Evolutionary conservation across 2,797 vertebrate genomes (phyloP), one percentile per base, ranked within the genome.

Genomic region (Oophaga sylvatica): DNA sequence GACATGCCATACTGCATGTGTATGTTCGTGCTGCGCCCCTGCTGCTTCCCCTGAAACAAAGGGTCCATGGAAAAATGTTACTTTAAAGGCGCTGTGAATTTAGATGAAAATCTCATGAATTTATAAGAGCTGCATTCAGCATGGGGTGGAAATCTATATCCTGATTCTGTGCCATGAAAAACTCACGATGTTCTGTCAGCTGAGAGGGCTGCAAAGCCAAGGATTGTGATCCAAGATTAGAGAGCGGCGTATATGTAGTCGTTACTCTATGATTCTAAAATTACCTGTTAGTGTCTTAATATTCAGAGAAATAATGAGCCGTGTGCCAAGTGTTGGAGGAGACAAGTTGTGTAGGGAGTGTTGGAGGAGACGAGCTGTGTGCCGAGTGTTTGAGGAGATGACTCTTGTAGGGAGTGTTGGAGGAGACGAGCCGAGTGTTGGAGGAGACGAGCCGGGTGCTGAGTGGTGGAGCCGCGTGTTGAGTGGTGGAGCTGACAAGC

Each of bases 91-190:
- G 62, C 17, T 1, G 19, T n/a, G 78, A 80, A 62, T 62, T 35
- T 80, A 59, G 56, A 22, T 80, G 60, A 20, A 80, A 63, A 63
- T 80, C 79, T 80, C 59, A 80, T 80, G 60, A 80, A 80, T 80
- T 80, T 80, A 80, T 35, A 80, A 80, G 78, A 15, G 19, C 31
- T 45, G 9, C 20, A 12, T 65, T 31, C 79, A 80, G 59, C 79
- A 63, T 80, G 79, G 59, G 79, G 79, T 63, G n/a, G 41, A 56
- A 63, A 80, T 80, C 22, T 80, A 20, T 65, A n/a, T 63, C 60
- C 19, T 65, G 9, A 63, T 63, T 80, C 79, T 62, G 56, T 60
- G 78, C 19, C 59, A 62, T 41, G 22, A 31, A 41, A 41, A 16
- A 26, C n/a, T 48, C 19, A 12, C 17, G 48, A 75, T 48, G 71